Percentiles rank a stretch among this genome's conserved stretches.
phyloP scores from a whole-genome alignment of 2,888 invertebrate genomes.

The Toxonevra muliebris region DNA sequence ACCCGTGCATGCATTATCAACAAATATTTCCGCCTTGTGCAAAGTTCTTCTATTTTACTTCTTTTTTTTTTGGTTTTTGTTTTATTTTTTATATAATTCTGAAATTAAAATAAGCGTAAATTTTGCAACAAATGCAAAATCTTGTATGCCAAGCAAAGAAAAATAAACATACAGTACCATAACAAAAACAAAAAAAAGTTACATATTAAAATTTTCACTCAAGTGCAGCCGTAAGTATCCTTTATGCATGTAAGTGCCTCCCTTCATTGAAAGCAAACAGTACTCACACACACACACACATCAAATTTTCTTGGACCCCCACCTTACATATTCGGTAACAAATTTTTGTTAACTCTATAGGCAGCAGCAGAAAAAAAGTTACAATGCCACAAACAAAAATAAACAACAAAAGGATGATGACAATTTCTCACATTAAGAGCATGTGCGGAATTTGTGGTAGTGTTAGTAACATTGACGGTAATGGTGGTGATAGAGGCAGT shows the following conservation, averaged over 20 bases:
- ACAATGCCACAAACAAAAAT: slow-evolving; percentile 34
- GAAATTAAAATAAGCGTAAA: slow-evolving; percentile 52
- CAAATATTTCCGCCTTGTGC: no score
- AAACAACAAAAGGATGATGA: slow-evolving; percentile 11
- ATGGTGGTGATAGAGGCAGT: slow-evolving; percentile 34
- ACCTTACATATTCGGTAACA: not conserved
- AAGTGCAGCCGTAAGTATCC: not conserved
- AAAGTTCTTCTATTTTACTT: no score
- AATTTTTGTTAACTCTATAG: not conserved
- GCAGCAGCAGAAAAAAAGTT: slow-evolving; percentile 7
- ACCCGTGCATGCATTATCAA: no score
- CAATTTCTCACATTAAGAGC: slow-evolving; percentile 57
- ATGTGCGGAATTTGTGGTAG: slow-evolving; percentile 50
- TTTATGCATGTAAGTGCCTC: not conserved
- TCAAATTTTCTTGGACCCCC: not conserved
- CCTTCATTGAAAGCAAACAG: slow-evolving; percentile 2
- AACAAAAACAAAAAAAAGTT: not conserved
- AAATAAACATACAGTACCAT: not conserved
- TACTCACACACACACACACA: not conserved
- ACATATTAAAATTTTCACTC: slow-evolving; percentile 4
- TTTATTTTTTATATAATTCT: no score
- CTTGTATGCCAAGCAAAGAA: not conserved
- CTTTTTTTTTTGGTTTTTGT: no score
- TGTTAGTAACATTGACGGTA: slow-evolving; percentile 25
- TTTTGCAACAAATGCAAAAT: slow-evolving; percentile 64